These are phyloP conservation scores for Megaustenia siamemsis DNA, from an alignment of 2,888 invertebrate genomes.

Conservation along the genomic window DNA sequence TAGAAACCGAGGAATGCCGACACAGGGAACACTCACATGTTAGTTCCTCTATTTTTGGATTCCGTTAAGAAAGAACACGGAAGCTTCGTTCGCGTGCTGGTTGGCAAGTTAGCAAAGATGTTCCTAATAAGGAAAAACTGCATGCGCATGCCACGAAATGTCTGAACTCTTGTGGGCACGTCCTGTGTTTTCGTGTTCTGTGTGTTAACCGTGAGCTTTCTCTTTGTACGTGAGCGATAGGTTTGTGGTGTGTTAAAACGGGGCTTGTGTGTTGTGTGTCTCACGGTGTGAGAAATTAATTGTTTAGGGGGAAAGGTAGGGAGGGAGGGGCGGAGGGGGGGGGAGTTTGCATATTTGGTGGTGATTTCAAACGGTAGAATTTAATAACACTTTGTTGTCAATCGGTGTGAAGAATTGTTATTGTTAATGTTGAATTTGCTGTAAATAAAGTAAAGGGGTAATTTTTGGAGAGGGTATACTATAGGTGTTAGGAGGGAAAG, in stretches of 20 bases:
- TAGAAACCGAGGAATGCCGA: too few relatives aligned
- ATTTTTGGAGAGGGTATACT: too few relatives aligned
- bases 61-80: conserved; percentile 30
- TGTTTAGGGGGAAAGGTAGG: background rate
- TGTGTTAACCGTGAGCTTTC: background rate
- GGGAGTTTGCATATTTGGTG: too few relatives aligned
- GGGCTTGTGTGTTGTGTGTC: background rate
- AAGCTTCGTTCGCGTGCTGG: background rate
- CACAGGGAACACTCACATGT: background rate
- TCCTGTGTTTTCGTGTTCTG: background rate
- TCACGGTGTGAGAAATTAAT: background rate
- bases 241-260: background rate
- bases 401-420: too few relatives aligned
- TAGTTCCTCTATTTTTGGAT: conserved; percentile 40
- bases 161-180: conserved; percentile 18
- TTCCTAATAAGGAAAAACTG: conserved; percentile 32
- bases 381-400: too few relatives aligned
- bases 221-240: conserved; percentile 10
- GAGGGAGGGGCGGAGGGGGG: background rate
- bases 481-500: too few relatives aligned
- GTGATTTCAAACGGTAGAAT: too few relatives aligned
- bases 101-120: conserved; percentile 44
- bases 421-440: too few relatives aligned
- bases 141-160: background rate
- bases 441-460: too few relatives aligned